Evolutionary conservation across 2,888 invertebrate species (phyloP), one percentile per base, ranked within the genome.

Genomic region (Vanessa cardui): DNA sequence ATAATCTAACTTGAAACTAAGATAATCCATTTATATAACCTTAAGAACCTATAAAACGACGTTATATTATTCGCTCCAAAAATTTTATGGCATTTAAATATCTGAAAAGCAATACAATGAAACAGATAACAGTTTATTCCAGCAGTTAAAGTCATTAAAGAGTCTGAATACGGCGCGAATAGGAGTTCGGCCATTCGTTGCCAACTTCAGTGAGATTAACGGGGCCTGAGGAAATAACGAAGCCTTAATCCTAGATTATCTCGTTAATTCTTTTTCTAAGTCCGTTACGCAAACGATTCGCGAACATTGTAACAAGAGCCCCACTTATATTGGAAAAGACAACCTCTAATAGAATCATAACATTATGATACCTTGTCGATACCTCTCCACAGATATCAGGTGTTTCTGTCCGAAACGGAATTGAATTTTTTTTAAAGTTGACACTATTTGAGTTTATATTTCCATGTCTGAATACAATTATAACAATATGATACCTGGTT

Each of bases 81-180:
- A 39, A 18, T 56, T 39, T 39, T 39, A 56, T 39, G 18, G 26
- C 56, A 33, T 56, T 56, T 61, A 49, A 49, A 33, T 49, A 49
- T n/a, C 18, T 8, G 5, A 8, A 16, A 26, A 62, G 44, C 54
- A 6, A 56, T 18, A 63, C 59, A 50, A 50, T 45, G 46, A 33
- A 66, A 61, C 31, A 60, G 58, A 68, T 47, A 45, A 56, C 21
- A n/a, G 56, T 59, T 66, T 54, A 26, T 45, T 58, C 16, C 50
- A 60, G 21, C 62, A 31, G 54, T 62, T 52, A 47, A 54, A 63
- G 45, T 56, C 61, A 62, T 69, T 61, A 69, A 66, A 63, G 8
- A 58, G 60, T 62, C 47, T 58, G 49, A 59, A 54, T 61, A 20
- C 49, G 18, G 26, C 20, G 20, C 52, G 31, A 56, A 44, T 58